Base-by-base conservation (phyloP, 2,888 invertebrate genomes). In the Seira sanloemensis region DNA sequence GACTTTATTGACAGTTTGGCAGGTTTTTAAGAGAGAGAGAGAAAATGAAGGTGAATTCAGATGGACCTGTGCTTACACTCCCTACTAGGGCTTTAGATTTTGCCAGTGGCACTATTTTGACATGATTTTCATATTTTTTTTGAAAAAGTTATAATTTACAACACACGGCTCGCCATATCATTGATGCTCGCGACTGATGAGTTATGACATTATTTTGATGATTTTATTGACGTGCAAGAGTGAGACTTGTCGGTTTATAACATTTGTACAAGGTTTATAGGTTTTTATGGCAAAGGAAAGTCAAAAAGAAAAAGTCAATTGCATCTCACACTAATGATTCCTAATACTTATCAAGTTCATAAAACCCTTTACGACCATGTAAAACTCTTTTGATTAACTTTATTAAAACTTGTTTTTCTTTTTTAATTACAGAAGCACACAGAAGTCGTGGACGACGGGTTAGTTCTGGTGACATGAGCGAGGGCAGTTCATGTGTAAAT, bases 401-500 rank as follows among this genome's bases (percentile, higher is more conserved):
- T 25, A 24, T 58, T 73, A n/a, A 27, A 62, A 54, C 80, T 4
- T 84, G 54, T 69, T 75, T 68, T 72, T 58, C 24, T 62, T 58
- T 80, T 75, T 46, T 66, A 21, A 27, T 86, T 87, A 26, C 87
- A 88, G 88, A 88, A 71, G 84, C 87, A 50, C 67, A 76, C 68
- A 81, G 87, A 84, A 84, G 65, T 84, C 87, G 87, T 77, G 85
- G 86, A 27, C 75, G 86, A 74, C 86, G 88, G 65, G 81, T 86
- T 71, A 85, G 85, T 65, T 88, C 88, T 26, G 74, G 69, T 79
- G 88, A 87, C 79, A 88, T 87, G 87, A 88, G 85, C 78, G 85
- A 86, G 76, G 78, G 58, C 66, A 78, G 21, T 37, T 65, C 24
- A 21, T 86, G 86, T 86, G 77, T 83, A 80, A 87, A 87, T 84